Evolutionary conservation across 2,113 vertebrate genomes (phyloP).

Genomic region (Entelurus aequoreus): DNA sequence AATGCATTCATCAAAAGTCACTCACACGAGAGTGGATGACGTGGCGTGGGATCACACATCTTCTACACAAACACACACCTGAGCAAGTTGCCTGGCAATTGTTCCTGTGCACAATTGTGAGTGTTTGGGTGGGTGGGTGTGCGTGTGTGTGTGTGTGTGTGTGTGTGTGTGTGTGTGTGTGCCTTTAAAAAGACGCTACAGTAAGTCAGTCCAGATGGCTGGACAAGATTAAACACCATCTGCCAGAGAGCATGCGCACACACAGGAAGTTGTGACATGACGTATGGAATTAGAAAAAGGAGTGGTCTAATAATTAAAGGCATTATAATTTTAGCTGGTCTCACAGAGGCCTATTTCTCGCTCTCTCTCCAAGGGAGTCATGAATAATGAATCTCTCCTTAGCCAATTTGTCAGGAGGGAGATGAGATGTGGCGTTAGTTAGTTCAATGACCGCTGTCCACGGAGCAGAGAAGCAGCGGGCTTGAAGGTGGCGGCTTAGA

Average conservation of each 20-base stretch:
- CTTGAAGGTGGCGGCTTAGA: no score
- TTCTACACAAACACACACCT: not conserved
- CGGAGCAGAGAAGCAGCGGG: no score
- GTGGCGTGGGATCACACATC: no score
- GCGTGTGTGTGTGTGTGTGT: not conserved
- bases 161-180: not conserved
- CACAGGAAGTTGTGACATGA: slow-evolving; percentile 9
- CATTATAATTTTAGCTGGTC: slow-evolving; percentile 8
- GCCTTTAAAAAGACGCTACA: not conserved
- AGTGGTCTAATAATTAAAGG: slow-evolving; percentile 20
- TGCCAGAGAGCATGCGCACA: not conserved
- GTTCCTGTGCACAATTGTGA: no score
- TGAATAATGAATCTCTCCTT: slow-evolving; percentile 24
- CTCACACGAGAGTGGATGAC: not conserved
- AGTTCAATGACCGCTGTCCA: not conserved
- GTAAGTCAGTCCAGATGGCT: slow-evolving; percentile 6
- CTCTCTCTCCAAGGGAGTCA: not conserved
- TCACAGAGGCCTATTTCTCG: not conserved
- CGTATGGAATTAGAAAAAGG: slow-evolving; percentile 29
- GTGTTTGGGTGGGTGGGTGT: not conserved
- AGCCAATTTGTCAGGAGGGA: slow-evolving; percentile 5
- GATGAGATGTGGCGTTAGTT: slow-evolving; percentile 9
- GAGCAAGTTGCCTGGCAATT: not conserved
- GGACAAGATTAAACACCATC: slow-evolving; percentile 2
- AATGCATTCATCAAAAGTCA: not conserved